These are phyloP conservation scores for Oxycera nigricornis DNA, from an alignment of 2,888 invertebrate species.

Conservation along the genomic window DNA sequence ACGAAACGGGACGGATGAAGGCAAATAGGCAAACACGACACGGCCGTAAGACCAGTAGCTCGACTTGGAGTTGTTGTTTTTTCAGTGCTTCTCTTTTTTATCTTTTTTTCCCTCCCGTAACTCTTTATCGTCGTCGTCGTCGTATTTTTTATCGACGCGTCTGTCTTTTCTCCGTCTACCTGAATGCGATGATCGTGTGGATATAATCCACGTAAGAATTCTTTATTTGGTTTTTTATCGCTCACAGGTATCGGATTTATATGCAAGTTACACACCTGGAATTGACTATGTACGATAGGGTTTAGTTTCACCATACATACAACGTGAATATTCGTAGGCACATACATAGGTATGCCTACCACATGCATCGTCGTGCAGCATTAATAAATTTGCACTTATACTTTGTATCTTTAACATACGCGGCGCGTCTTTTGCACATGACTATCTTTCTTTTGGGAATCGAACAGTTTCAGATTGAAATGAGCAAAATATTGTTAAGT, in stretches of 20 bases:
- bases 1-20: slow-evolving; percentile 14
- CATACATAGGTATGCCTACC: background rate
- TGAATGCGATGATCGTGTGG: slow-evolving; percentile 54
- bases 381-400: slow-evolving; percentile 7
- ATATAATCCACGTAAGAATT: slow-evolving; percentile 60
- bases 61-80: slow-evolving; percentile 40
- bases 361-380: background rate
- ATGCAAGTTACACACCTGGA: slow-evolving; percentile 57
- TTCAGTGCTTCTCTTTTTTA: slow-evolving; percentile 59
- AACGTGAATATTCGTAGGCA: background rate
- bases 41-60: slow-evolving; percentile 62
- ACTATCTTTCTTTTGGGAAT: too few relatives aligned
- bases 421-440: background rate
- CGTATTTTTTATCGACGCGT: slow-evolving; percentile 51
- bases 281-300: slow-evolving; percentile 43
- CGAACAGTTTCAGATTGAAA: too few relatives aligned
- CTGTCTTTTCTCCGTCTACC: slow-evolving; percentile 29
- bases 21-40: slow-evolving; percentile 44
- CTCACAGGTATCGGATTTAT: slow-evolving; percentile 61
- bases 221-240: slow-evolving; percentile 49
- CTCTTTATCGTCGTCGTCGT: slow-evolving; percentile 45
- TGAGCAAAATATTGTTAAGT: too few relatives aligned
- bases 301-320: background rate
- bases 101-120: slow-evolving; percentile 42
- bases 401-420: background rate